Evolutionary conservation across 1,140 invertebrate genomes (phyloP), one percentile per base, ranked within the genome.

Genomic region (Neocloeon triangulifer): DNA sequence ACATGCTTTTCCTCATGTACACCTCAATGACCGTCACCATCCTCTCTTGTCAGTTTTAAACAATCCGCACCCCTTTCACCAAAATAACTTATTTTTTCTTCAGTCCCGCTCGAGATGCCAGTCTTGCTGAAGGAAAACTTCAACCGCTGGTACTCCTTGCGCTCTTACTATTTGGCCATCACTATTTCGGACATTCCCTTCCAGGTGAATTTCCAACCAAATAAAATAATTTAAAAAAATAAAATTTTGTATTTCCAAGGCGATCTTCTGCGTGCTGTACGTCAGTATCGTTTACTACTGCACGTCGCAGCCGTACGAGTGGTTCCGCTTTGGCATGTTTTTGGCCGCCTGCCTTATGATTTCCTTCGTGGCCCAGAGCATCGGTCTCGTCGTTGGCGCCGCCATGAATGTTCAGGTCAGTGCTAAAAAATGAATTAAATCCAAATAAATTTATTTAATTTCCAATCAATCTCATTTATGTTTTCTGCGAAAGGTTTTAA

Each of bases 1-100:
- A 88, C 49, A 85, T 95, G 74, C 60, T 96, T 39, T 95, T 96
- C 63, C 68, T 95, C 25, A 94, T 96, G 81, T 96, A 95, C 57
- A 91, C 88, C 1, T 88, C 89, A 1, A 88, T 96, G 73, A 96
- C 91, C 49, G 89, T 92, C 35, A 96, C 89, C 6, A 89, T 96
- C 47, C 64, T 96, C 35, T 94, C 89, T 41, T 96, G 85, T 88
- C 58, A 77, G 72, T 65, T 36, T 19, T 23, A 25, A 28, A 34
- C 17, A n/a, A n/a, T 29, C 13, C 27, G 14, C 13, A 9, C 9
- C 10, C n/a, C n/a, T n/a, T n/a, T n/a, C n/a, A n/a, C n/a, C n/a
- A n/a, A 19, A 33, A 29, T 25, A 31, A 34, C 37, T 14, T 41
- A 47, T 36, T 38, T 52, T 60, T 58, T n/a, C n/a, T n/a, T 10